A percentile compares a stretch with the other conserved stretches of the same genome.
Conservation (phyloP, 1,140 invertebrate genomes). For the Lasioglossum baleicum region DNA sequence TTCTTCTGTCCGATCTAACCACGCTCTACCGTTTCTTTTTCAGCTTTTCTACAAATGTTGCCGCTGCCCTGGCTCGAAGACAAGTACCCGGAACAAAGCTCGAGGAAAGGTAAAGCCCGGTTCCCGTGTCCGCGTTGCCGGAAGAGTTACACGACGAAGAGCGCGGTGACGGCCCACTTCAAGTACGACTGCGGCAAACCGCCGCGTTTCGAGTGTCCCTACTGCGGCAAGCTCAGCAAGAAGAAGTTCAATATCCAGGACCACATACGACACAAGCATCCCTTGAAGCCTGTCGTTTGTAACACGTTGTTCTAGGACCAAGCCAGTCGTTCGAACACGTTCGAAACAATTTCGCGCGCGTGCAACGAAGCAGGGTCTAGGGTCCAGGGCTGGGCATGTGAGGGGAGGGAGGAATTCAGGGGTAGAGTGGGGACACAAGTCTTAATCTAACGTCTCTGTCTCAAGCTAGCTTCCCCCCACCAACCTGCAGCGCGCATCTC, state of each 20-base stretch:
- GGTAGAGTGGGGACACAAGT: no score
- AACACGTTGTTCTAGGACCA: slow-evolving; percentile 66
- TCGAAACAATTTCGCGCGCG: no score
- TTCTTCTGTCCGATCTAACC: slow-evolving; percentile 17
- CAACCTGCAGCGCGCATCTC: no score
- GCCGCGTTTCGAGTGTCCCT: slow-evolving; percentile 77
- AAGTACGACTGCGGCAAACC: slow-evolving; percentile 80
- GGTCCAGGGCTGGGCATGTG: no score
- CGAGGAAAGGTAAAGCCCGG: slow-evolving; percentile 61
- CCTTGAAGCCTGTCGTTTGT: slow-evolving; percentile 60
- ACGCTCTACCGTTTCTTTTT: slow-evolving; percentile 60
- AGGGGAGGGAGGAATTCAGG: no score
- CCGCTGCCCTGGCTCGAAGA: slow-evolving; percentile 64
- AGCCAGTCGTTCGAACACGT: not conserved
- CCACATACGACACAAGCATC: slow-evolving; percentile 74
- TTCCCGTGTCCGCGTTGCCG: slow-evolving; percentile 81
- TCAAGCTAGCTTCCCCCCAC: no score
- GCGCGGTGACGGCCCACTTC: slow-evolving; percentile 81
- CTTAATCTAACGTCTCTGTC: no score
- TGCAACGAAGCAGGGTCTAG: no score
- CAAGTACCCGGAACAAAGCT: slow-evolving; percentile 53
- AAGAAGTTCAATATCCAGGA: slow-evolving; percentile 79
- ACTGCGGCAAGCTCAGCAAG: slow-evolving; percentile 78
- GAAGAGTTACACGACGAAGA: slow-evolving; percentile 82
- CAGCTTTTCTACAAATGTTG: slow-evolving; percentile 67